A percentile compares a stretch with the other conserved stretches of the same genome.
Evolutionary conservation across 2,113 vertebrate species (phyloP).

Genomic region (Zapus hudsonius): DNA sequence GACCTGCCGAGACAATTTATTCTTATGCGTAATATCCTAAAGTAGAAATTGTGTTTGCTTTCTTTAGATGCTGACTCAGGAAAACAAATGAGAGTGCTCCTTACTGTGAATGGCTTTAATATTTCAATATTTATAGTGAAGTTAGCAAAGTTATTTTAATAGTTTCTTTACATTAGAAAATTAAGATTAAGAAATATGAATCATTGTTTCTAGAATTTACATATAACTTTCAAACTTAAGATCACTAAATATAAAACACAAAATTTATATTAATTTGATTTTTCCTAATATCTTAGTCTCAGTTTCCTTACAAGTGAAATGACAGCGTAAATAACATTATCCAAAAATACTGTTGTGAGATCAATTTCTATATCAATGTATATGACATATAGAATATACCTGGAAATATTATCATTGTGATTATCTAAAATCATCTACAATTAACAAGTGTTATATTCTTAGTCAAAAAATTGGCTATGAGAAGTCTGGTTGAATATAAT

Average conservation of each 20-base stretch:
- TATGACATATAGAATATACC: neutral
- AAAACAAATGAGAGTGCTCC: neutral
- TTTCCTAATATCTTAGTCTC: neutral
- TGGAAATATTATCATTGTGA: neutral
- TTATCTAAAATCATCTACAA: neutral
- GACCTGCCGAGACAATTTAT: neutral
- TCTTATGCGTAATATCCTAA: conserved; percentile 20
- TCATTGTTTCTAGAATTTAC: neutral
- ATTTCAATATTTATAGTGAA: neutral
- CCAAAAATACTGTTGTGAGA: neutral
- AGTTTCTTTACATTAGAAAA: conserved; percentile 9
- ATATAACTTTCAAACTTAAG: conserved; percentile 44
- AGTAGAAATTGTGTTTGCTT: neutral
- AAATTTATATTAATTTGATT: conserved; percentile 29
- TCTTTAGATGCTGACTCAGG: conserved; percentile 8
- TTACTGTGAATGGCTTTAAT: neutral
- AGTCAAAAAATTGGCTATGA: neutral
- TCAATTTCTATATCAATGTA: neutral
- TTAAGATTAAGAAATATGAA: neutral
- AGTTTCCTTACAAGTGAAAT: neutral
- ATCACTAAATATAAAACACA: neutral
- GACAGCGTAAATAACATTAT: neutral
- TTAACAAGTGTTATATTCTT: neutral
- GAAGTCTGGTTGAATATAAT: neutral
- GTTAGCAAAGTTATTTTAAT: neutral